Base-by-base conservation (phyloP, 2,888 invertebrate species). In the Fragum whitleyi region DNA sequence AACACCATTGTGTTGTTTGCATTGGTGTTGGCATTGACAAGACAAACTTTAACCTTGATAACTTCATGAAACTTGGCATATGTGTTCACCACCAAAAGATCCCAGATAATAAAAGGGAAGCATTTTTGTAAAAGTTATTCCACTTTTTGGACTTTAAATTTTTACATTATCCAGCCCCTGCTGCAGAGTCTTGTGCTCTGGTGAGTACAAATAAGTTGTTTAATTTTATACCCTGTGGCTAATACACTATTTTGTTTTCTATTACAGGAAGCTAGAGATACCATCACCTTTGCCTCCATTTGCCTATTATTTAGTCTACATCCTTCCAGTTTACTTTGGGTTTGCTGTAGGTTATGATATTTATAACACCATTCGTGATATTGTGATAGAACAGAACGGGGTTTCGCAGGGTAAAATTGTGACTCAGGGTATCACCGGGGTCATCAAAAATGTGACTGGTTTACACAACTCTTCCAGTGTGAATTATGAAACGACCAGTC, bases 331-430 rank as follows among this genome's bases (percentile, higher is more conserved):
- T 14, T 93, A 92, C 77, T 93, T 93, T 82, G 87, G 89, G 11
- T 91, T 92, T 79, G 93, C 93, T 19, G 91, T 93, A 7, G 69
- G 86, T 14, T 92, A 91, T 79, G 92, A 92, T 70, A 68, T 92
- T 11, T 91, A 88, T 70, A 85, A 76, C 67, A 88, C 85, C 6
- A 70, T 89, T 42, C 55, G 65, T 26, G 86, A 84, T 70, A 86
- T 87, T 72, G 77, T 87, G 0, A 14, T 69, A 5, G 85, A 85
- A 29, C 81, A 81, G 32, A 62, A 74, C 1, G 78, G 71, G 3
- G n/a, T 21, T 1, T 79, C 85, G 26, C 79, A 81, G 47, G 81
- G 81, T 26, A 85, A 85, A 59, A 65, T 85, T 26, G 77, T 85
- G 19, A 85, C 85, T 7, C 79, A 79, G 32, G 85, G 85, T 6